These are phyloP conservation scores for Strix uralensis DNA, from an alignment of 2,113 vertebrate species.

Conservation along the genomic window DNA sequence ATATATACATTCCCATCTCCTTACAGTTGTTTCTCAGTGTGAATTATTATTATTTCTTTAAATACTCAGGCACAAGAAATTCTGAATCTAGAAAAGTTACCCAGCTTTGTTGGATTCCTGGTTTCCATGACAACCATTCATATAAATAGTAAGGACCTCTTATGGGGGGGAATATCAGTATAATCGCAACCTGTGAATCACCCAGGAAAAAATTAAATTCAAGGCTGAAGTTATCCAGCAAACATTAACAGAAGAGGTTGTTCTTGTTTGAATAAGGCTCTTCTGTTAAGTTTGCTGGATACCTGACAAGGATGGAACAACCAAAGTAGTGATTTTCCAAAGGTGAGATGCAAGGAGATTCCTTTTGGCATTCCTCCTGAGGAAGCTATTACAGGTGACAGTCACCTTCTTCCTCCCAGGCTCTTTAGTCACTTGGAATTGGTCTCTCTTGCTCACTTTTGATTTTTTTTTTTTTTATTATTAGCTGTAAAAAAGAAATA, in stretches of 20 bases:
- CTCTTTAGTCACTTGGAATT: background rate
- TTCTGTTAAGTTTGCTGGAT: conserved; percentile 7
- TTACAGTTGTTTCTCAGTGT: background rate
- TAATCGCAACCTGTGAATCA: background rate
- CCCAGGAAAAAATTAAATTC: background rate
- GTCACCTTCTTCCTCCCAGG: background rate
- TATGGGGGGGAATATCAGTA: background rate
- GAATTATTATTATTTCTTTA: background rate
- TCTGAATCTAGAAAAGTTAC: conserved; percentile 20
- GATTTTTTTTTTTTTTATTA: background rate
- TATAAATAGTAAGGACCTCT: conserved; percentile 50
- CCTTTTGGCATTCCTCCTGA: background rate
- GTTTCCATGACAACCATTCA: conserved; percentile 69
- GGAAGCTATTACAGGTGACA: background rate
- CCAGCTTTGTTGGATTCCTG: conserved; percentile 3
- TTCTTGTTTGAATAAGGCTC: background rate
- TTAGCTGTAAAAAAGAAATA: background rate
- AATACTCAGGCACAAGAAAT: conserved; percentile 8
- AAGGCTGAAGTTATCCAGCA: background rate
- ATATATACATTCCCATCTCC: background rate
- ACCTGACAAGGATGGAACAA: background rate
- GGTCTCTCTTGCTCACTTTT: background rate
- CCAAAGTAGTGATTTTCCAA: background rate
- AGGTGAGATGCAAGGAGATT: background rate
- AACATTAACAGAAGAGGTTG: background rate